phyloP scores from a whole-genome alignment of 2,888 invertebrate species.

The Colletes collaris region DNA sequence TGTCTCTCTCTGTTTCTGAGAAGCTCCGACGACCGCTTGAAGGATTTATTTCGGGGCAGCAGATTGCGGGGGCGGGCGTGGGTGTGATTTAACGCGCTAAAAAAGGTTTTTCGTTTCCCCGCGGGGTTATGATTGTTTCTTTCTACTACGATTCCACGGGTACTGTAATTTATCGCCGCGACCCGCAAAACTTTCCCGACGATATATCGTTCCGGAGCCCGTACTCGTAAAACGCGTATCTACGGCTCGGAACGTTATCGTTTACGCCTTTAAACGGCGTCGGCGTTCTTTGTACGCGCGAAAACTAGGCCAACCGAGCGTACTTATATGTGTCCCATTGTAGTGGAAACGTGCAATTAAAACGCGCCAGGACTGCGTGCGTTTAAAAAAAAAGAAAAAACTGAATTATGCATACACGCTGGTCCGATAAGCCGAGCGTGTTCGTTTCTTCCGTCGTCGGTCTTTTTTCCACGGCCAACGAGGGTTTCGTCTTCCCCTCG shows the following conservation, averaged over 20 bases:
- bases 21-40: slow-evolving; percentile 26
- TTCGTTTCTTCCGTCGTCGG: slow-evolving; percentile 15
- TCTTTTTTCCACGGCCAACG: background rate
- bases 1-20: slow-evolving; percentile 9
- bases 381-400: slow-evolving; percentile 7
- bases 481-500: slow-evolving; percentile 25
- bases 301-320: slow-evolving; percentile 27
- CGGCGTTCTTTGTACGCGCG: slow-evolving; percentile 4
- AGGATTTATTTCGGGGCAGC: slow-evolving; percentile 62
- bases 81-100: slow-evolving; percentile 55
- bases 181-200: too few species aligned
- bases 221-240: too few species aligned
- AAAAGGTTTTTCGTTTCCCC: slow-evolving; percentile 32
- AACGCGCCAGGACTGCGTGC: slow-evolving; percentile 23
- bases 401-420: slow-evolving; percentile 30
- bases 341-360: slow-evolving; percentile 38
- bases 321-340: background rate
- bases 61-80: slow-evolving; percentile 62
- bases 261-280: slow-evolving; percentile 1
- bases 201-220: too few species aligned
- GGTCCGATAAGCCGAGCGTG: slow-evolving; percentile 21
- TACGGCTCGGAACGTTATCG: background rate
- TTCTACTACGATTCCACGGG: background rate
- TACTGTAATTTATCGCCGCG: background rate
- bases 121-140: background rate